Percentiles rank a stretch among this genome's conserved stretches.
Evolutionary conservation across 1,140 invertebrate genomes (phyloP).

Genomic region (Calliphora vicina): DNA sequence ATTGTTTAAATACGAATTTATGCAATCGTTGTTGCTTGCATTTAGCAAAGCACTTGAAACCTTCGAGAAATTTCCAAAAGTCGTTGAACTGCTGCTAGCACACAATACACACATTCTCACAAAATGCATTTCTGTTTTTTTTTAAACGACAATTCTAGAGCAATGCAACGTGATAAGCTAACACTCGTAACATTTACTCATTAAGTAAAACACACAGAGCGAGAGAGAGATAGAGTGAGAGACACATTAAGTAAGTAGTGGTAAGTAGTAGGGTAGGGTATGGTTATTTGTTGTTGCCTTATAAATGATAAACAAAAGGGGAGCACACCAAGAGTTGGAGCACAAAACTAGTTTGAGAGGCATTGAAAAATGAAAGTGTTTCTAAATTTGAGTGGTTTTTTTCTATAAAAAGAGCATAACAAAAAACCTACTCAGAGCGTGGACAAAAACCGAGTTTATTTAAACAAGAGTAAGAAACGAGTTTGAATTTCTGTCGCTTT

Average conservation of each 20-base stretch:
- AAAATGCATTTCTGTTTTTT: too few relatives aligned
- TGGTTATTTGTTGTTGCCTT: not conserved
- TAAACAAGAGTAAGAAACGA: not conserved
- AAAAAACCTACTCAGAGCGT: too few relatives aligned
- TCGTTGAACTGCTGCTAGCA: constrained; percentile 53
- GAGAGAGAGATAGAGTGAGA: not conserved
- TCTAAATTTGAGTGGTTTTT: constrained; percentile 40
- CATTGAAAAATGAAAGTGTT: constrained; percentile 64
- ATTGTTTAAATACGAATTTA: not conserved
- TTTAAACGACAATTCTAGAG: constrained; percentile 29
- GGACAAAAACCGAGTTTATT: not conserved
- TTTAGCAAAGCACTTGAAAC: constrained; percentile 47
- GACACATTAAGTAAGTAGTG: too few relatives aligned
- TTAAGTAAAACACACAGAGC: not conserved
- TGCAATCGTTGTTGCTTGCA: not conserved
- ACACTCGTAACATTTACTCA: not conserved
- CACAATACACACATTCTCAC: too few relatives aligned
- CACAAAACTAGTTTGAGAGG: constrained; percentile 56
- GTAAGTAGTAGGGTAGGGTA: constrained; percentile 22
- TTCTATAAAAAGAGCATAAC: too few relatives aligned
- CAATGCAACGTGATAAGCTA: constrained; percentile 31
- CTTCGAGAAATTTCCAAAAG: constrained; percentile 62
- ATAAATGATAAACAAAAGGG: not conserved
- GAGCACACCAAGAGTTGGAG: too few relatives aligned
- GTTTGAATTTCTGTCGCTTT: constrained; percentile 12